Percentiles rank a stretch among this genome's conserved stretches.
Evolutionary conservation across 1,140 invertebrate species (phyloP).

Genomic region (Parapsyche elsis): DNA sequence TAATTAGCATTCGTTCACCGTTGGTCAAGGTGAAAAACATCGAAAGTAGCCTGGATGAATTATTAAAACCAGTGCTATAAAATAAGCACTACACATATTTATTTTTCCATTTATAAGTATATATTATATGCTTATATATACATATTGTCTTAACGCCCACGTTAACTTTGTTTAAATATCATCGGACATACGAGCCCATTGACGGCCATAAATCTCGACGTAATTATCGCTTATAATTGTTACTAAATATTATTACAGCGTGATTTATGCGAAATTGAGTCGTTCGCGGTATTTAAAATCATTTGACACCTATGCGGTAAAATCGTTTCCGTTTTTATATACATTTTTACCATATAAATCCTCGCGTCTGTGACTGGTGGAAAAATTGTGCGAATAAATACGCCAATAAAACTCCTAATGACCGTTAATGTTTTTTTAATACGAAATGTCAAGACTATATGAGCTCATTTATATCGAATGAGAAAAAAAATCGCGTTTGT

Average conservation of each 20-base stretch:
- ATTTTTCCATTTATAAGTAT: neutral
- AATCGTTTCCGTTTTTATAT: too few relatives aligned
- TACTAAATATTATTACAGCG: conserved; percentile 24
- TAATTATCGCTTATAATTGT: conserved; percentile 41
- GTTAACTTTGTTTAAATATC: conserved; percentile 8
- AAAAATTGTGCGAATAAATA: conserved; percentile 8
- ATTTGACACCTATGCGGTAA: neutral
- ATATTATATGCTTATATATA: neutral
- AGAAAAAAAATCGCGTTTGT: neutral
- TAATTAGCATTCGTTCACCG: neutral
- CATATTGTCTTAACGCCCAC: conserved; percentile 36
- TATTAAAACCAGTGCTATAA: conserved; percentile 23
- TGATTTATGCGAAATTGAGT: conserved; percentile 30
- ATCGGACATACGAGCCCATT: neutral
- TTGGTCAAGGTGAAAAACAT: conserved; percentile 1
- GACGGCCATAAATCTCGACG: conserved; percentile 28
- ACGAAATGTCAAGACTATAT: neutral
- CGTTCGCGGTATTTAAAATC: conserved; percentile 1
- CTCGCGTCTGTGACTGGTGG: neutral
- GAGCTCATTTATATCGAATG: neutral
- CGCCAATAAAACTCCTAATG: conserved; percentile 8
- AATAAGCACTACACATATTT: neutral
- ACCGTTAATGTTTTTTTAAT: conserved; percentile 31
- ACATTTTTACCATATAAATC: too few relatives aligned
- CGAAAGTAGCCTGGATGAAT: conserved; percentile 10